Evolutionary conservation across 1,140 invertebrate genomes (phyloP).

Genomic region (Diorhabda sublineata): DNA sequence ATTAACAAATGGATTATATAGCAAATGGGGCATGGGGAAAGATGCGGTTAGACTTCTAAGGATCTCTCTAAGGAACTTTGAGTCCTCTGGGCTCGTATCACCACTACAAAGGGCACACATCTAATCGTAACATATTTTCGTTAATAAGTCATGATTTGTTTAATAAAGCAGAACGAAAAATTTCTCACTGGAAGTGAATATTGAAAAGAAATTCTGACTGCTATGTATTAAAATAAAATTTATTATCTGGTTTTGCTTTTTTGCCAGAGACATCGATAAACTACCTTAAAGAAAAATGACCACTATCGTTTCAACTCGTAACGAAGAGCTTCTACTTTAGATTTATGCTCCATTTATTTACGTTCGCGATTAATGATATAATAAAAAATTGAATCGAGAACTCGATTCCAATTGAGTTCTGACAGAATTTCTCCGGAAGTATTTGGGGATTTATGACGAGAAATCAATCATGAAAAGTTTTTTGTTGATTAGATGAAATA

Average conservation of each 20-base stretch:
- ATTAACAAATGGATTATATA: constrained; percentile 37
- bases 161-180: no score
- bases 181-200: no score
- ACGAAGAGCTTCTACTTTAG: not conserved
- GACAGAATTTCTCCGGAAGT: not conserved
- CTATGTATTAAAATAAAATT: not conserved
- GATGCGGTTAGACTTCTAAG: constrained; percentile 30
- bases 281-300: not conserved
- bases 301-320: not conserved
- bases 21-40: constrained; percentile 28
- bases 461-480: no score
- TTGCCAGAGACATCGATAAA: not conserved
- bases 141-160: no score
- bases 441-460: no score
- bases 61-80: constrained; percentile 21
- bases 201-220: no score
- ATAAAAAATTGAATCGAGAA: not conserved
- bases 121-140: no score
- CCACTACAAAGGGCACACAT: no score
- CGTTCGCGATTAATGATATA: not conserved
- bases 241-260: not conserved
- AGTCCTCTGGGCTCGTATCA: no score
- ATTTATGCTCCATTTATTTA: not conserved
- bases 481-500: no score
- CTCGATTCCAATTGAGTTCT: not conserved